Percentiles rank a stretch among this genome's conserved stretches.
Evolutionary conservation across 2,888 invertebrate genomes (phyloP).

Genomic region (Acanthococcus lagerstroemiae): DNA sequence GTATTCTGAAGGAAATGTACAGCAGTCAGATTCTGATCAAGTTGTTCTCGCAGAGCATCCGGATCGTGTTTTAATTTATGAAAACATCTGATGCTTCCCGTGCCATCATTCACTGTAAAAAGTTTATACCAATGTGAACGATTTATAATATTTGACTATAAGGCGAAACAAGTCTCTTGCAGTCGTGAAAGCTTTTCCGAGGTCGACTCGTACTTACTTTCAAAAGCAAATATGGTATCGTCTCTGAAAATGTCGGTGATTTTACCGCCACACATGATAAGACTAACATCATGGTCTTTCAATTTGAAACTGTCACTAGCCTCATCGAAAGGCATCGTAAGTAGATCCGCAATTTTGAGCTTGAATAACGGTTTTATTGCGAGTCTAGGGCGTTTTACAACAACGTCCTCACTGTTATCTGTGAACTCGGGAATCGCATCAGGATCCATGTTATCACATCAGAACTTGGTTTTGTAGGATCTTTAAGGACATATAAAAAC

Average conservation of each 20-base stretch:
- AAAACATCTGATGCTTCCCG: constrained; percentile 4
- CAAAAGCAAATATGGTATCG: constrained; percentile 7
- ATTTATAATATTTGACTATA: neutral
- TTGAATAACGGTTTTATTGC: constrained; percentile 9
- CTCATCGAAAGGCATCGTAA: neutral
- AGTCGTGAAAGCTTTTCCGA: neutral
- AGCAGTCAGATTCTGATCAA: neutral
- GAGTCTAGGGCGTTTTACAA: neutral
- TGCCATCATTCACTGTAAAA: constrained; percentile 6
- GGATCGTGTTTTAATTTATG: neutral
- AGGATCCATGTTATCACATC: too few relatives aligned
- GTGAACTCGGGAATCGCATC: neutral
- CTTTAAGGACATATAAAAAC: too few relatives aligned
- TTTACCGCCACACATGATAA: constrained; percentile 18
- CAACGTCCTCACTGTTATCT: neutral
- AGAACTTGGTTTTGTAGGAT: too few relatives aligned
- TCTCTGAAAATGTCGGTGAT: constrained; percentile 7
- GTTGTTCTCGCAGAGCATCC: neutral
- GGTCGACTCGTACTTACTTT: neutral
- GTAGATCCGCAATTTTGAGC: constrained; percentile 12
- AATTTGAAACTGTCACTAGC: neutral
- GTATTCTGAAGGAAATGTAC: neutral
- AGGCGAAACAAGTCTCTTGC: neutral
- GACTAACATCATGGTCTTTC: neutral
- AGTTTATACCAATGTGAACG: neutral